These are phyloP conservation scores for Peromyscus californicus DNA, from an alignment of 2,113 vertebrate species.

Conservation along the genomic window DNA sequence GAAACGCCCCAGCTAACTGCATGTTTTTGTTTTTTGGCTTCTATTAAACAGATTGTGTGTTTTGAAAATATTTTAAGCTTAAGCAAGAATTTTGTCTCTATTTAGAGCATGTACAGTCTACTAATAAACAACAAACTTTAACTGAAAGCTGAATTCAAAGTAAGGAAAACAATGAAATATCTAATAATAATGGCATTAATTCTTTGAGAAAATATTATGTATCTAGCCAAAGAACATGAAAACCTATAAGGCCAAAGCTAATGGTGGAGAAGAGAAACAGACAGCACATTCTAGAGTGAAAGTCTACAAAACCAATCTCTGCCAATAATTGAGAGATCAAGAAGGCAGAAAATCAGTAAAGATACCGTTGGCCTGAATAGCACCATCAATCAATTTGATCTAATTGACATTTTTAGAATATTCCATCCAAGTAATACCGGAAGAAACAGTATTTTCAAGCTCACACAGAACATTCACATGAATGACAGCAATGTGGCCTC, in stretches of 20 bases:
- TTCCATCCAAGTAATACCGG: not conserved
- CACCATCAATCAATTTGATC: conserved; percentile 66
- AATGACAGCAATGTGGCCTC: not conserved
- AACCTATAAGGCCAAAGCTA: not conserved
- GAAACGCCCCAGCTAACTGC: not conserved
- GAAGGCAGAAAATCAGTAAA: conserved; percentile 58
- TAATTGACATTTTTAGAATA: conserved; percentile 59
- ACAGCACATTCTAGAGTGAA: not conserved
- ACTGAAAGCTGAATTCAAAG: not conserved
- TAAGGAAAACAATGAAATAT: not conserved
- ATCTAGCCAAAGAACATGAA: not conserved
- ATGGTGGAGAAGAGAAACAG: not conserved
- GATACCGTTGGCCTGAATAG: conserved; percentile 11
- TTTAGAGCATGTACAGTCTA: not conserved
- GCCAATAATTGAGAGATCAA: conserved; percentile 58
- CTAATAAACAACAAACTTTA: conserved; percentile 12
- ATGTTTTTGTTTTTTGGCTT: not conserved
- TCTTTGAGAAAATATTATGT: not conserved
- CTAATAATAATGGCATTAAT: not conserved
- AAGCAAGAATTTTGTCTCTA: not conserved
- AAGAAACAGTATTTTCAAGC: not conserved
- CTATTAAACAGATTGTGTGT: not conserved
- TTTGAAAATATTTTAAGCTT: conserved; percentile 5
- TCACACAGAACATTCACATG: not conserved
- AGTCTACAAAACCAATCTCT: not conserved